These are phyloP conservation scores for Nomada lathburiana DNA, from an alignment of 2,888 invertebrate genomes.

Conservation along the genomic window DNA sequence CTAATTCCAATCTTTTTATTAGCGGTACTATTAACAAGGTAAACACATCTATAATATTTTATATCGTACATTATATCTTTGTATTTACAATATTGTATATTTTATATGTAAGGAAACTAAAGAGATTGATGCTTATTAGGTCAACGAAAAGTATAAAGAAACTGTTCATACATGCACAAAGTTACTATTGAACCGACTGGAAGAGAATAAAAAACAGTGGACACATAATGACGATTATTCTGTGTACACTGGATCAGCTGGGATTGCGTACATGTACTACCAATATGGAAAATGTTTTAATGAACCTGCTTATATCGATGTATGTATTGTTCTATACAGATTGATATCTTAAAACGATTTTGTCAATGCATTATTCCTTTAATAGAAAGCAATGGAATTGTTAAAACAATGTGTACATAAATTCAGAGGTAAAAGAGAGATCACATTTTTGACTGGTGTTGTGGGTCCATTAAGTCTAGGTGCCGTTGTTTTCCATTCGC, in stretches of 20 bases:
- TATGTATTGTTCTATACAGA: constrained; percentile 55
- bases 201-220: constrained; percentile 84
- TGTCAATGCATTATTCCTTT: constrained; percentile 23
- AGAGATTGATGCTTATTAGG: constrained; percentile 79
- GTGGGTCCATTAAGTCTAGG: constrained; percentile 88
- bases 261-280: constrained; percentile 89
- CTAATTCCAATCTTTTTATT: constrained; percentile 80
- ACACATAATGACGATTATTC: constrained; percentile 86
- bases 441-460: constrained; percentile 90
- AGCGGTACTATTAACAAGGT: constrained; percentile 66
- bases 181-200: constrained; percentile 83
- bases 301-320: constrained; percentile 73
- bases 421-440: constrained; percentile 84
- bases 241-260: constrained; percentile 91
- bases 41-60: constrained; percentile 5
- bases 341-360: background rate
- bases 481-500: constrained; percentile 86
- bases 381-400: constrained; percentile 84
- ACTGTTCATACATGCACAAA: constrained; percentile 84
- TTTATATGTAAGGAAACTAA: background rate
- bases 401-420: constrained; percentile 83
- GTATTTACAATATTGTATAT: background rate
- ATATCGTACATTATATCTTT: background rate
- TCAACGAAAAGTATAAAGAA: constrained; percentile 84
- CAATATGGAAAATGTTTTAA: constrained; percentile 82